Conservation (phyloP, 2,888 invertebrate genomes). For the Leucophenga maculata region DNA sequence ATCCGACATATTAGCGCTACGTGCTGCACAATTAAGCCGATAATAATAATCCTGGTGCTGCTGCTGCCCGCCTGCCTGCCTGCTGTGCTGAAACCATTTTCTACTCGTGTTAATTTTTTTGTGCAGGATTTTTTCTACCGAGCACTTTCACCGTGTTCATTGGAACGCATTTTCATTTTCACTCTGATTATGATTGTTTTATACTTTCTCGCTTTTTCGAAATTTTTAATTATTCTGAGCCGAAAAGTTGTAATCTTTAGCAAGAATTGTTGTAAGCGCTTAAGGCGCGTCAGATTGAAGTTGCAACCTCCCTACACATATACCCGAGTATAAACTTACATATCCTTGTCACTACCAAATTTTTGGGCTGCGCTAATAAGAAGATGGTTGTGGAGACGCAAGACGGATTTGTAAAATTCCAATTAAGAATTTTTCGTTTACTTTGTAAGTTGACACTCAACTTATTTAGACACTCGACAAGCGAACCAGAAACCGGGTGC, state of each 20-base stretch:
- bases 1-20: no score
- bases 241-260: slow-evolving; percentile 64
- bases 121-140: no score
- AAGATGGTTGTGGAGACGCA: background rate
- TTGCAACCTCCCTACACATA: background rate
- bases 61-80: no score
- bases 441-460: slow-evolving; percentile 67
- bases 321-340: background rate
- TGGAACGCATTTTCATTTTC: background rate
- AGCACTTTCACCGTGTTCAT: background rate
- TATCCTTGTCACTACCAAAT: background rate
- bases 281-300: slow-evolving; percentile 39
- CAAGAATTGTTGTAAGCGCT: slow-evolving; percentile 44
- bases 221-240: slow-evolving; percentile 33
- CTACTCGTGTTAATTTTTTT: no score
- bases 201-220: background rate
- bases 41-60: no score
- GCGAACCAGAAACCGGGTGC: slow-evolving; percentile 1
- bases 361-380: background rate
- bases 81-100: no score
- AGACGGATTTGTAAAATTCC: slow-evolving; percentile 66
- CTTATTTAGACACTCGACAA: slow-evolving; percentile 64
- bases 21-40: no score
- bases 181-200: background rate
- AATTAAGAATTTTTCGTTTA: slow-evolving; percentile 67